Evolutionary conservation across 1,140 invertebrate genomes (phyloP).

Genomic region (Drosophila tropicalis): DNA sequence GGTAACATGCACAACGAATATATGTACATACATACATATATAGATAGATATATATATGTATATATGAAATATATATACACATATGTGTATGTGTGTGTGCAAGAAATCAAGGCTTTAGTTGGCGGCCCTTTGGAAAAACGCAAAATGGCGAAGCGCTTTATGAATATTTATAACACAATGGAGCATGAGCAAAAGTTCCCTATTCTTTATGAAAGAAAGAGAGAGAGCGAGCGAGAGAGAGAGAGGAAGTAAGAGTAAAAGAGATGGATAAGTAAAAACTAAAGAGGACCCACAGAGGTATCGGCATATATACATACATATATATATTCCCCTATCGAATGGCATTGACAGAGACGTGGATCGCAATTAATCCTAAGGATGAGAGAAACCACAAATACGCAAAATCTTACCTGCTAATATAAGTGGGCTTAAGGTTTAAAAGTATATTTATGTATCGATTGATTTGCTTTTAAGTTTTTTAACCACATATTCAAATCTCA

Average conservation of each 20-base stretch:
- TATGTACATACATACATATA: not conserved
- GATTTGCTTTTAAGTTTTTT: not conserved
- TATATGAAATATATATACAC: conserved; percentile 12
- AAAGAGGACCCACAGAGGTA: conserved; percentile 19
- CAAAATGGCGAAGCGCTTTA: conserved; percentile 70
- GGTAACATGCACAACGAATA: conserved; percentile 35
- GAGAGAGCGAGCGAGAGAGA: not conserved
- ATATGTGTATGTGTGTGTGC: conserved; percentile 27
- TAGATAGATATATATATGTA: not conserved
- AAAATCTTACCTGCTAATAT: too few relatives aligned
- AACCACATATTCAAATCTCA: too few relatives aligned
- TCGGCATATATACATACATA: not conserved
- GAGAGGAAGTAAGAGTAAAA: not conserved
- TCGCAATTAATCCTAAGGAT: conserved; percentile 6
- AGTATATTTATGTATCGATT: not conserved
- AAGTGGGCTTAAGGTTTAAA: not conserved
- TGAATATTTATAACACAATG: conserved; percentile 80
- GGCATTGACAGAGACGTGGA: conserved; percentile 43
- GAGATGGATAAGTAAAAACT: conserved; percentile 28
- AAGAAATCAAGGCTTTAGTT: conserved; percentile 78
- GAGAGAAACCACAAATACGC: not conserved
- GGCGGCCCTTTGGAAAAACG: conserved; percentile 42
- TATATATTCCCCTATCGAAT: conserved; percentile 47
- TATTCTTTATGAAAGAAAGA: conserved; percentile 32
- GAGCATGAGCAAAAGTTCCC: conserved; percentile 70